phyloP scores from a whole-genome alignment of 2,797 vertebrate species.

The Darevskia mixta region DNA sequence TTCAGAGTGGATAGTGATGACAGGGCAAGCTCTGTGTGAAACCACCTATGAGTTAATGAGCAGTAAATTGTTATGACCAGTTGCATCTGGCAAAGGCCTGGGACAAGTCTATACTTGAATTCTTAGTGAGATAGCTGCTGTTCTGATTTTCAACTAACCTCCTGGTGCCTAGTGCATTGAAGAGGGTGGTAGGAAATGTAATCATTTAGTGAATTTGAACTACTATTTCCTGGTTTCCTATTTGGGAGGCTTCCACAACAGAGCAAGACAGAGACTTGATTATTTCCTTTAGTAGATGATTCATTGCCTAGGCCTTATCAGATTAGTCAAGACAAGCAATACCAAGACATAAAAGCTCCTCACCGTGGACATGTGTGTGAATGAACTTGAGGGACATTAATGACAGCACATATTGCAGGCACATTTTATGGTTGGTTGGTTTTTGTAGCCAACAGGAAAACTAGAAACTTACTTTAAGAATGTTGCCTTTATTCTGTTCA shows the following conservation, averaged over 20 bases:
- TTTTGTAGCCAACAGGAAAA: neutral
- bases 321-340: neutral
- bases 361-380: too few relatives aligned
- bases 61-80: neutral
- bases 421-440: neutral
- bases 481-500: neutral
- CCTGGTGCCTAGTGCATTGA: neutral
- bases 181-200: neutral
- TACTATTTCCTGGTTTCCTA: neutral
- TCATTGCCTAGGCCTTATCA: neutral
- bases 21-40: neutral
- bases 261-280: neutral
- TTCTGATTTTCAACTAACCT: conserved; percentile 2
- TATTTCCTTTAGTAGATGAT: neutral
- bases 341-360: neutral
- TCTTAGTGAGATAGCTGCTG: neutral
- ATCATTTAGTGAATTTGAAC: neutral
- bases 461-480: neutral
- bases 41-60: conserved; percentile 10
- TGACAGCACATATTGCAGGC: neutral
- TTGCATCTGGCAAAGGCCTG: neutral
- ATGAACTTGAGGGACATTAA: neutral
- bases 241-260: neutral
- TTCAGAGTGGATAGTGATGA: neutral
- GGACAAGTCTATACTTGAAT: conserved; percentile 32